Evolutionary conservation across 2,113 vertebrate species (phyloP), one percentile per base, ranked within the genome.

Genomic region (Muntiacus muntjak): DNA sequence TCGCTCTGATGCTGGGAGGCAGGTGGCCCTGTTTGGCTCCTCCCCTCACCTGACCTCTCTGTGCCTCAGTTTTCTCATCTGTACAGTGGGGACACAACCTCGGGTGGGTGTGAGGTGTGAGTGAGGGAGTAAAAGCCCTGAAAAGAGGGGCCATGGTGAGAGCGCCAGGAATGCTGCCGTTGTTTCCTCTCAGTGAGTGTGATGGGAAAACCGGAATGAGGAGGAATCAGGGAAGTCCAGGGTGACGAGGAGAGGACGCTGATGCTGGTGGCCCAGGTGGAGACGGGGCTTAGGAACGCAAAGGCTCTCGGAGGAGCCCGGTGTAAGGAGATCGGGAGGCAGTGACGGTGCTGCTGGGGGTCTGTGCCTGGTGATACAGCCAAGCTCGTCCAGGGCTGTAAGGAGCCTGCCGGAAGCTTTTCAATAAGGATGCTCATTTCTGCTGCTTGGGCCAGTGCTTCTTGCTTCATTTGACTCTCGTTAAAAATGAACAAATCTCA

Each of bases 91-190:
- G 36, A 1, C 50, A 0, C 43, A 54, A 36, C 43, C 62, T 33
- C 11, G 78, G 33, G 11, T 16, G 30, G 33, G 1, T 10, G 4
- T 40, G n/a, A 14, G 54, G 30, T 1, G 1, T 4, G 2, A 36
- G 45, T 4, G 2, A 45, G 52, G 6, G 33, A 30, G 5, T 3
- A 5, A 45, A 4, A 23, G 67, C 13, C 0, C 57, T 1, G 1
- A 1, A 2, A 3, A 25, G 16, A 36, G 50, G 6, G 14, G 2
- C 11, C 1, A 0, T 1, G 2, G 12, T 3, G 5, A 36, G 40
- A 13, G 14, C 30, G 5, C 0, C 0, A 0, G 45, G 8, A 12
- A 9, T 1, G 11, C 47, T 1, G 64, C 78, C 36, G 0, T 1
- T 7, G 9, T 52, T 28, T 23, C 12, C 0, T 89, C 19, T 47